Conservation (phyloP, 2,888 invertebrate species). For the Eristalis intricaria region DNA sequence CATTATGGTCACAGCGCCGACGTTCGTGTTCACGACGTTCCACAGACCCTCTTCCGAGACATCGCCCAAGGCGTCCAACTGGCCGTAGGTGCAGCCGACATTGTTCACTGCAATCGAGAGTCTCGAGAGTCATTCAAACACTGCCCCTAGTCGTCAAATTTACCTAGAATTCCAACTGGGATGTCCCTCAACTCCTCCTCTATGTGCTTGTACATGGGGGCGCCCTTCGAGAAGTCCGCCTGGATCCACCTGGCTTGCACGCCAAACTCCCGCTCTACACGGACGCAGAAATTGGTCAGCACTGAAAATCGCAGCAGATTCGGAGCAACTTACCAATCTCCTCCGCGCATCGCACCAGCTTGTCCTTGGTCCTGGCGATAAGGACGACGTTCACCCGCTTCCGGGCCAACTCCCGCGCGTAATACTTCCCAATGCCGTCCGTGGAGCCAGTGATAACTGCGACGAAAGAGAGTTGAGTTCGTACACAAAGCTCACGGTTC, state of each 20-base stretch:
- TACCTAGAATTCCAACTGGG: constrained; percentile 92
- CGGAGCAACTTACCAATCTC: constrained; percentile 85
- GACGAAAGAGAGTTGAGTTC: constrained; percentile 66
- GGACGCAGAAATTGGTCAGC: neutral
- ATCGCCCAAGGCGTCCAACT: constrained; percentile 89
- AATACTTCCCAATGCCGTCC: constrained; percentile 94
- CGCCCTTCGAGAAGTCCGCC: constrained; percentile 89
- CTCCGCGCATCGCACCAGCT: constrained; percentile 85
- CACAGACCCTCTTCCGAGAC: constrained; percentile 86
- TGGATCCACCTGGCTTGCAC: constrained; percentile 87
- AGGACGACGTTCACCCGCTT: constrained; percentile 89
- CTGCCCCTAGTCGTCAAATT: constrained; percentile 72
- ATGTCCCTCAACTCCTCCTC: constrained; percentile 86
- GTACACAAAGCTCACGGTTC: too few species aligned
- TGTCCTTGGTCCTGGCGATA: constrained; percentile 88
- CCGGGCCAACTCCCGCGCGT: constrained; percentile 89
- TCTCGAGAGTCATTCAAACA: neutral
- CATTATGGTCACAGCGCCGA: constrained; percentile 91
- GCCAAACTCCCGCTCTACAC: constrained; percentile 82
- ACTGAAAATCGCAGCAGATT: neutral
- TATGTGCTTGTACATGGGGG: constrained; percentile 86
- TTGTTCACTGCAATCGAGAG: constrained; percentile 86
- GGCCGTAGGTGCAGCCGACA: constrained; percentile 81
- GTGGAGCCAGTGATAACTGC: constrained; percentile 93
- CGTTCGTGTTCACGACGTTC: constrained; percentile 93